phyloP scores from a whole-genome alignment of 2,113 vertebrate species.

The Puma concolor region DNA sequence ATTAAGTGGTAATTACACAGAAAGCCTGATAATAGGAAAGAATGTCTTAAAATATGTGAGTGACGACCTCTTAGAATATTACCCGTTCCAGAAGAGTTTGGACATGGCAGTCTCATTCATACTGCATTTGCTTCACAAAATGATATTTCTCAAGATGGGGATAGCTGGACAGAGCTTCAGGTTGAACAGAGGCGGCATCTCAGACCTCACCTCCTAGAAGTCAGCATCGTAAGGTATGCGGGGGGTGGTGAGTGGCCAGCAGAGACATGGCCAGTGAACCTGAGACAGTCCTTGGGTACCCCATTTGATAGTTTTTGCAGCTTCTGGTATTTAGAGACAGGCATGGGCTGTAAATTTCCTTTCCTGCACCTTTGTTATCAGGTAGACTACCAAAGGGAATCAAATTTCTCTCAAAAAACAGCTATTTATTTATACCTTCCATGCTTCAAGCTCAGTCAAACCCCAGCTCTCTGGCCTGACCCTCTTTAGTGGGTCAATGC shows the following conservation, averaged over 20 bases:
- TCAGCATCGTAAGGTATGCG: neutral
- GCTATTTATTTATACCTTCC: neutral
- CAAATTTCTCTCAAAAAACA: neutral
- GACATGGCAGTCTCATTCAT: neutral
- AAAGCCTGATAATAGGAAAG: constrained; percentile 31
- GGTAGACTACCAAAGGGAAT: too few relatives aligned
- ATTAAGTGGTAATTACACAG: constrained; percentile 56
- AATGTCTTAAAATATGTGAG: constrained; percentile 15
- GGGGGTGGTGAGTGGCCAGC: too few relatives aligned
- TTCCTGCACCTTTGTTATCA: neutral
- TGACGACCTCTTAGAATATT: constrained; percentile 10
- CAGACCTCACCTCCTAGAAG: accelerated
- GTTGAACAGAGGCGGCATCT: neutral
- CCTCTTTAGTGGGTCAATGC: neutral
- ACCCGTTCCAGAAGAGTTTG: neutral
- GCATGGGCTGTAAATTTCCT: neutral
- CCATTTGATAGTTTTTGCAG: accelerated
- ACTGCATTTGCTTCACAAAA: neutral
- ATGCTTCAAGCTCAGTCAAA: neutral
- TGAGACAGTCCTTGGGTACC: too few relatives aligned
- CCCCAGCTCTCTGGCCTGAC: neutral
- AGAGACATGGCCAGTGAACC: too few relatives aligned
- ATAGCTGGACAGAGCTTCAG: neutral
- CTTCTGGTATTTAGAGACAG: neutral
- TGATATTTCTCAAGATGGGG: neutral